phyloP scores from a whole-genome alignment of 2,888 invertebrate species.

The Erebia ligea region DNA sequence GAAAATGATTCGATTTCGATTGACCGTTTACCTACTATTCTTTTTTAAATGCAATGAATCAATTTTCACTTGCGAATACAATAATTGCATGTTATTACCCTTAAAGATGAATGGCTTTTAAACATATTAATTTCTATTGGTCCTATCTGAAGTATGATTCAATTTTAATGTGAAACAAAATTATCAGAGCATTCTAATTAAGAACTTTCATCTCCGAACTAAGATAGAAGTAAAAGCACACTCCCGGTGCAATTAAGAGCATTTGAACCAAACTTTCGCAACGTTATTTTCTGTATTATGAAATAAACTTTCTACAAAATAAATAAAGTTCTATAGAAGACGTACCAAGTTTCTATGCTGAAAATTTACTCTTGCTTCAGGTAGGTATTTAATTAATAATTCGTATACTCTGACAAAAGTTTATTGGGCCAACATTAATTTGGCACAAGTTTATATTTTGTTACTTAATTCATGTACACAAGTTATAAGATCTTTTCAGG shows the following conservation, averaged over 20 bases:
- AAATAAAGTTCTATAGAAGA: constrained; percentile 23
- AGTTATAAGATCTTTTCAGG: not conserved
- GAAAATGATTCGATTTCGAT: no score
- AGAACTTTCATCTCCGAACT: constrained; percentile 24
- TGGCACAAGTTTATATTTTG: constrained; percentile 2
- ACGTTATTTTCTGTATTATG: constrained; percentile 26
- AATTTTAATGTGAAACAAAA: constrained; percentile 13
- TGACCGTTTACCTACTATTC: no score
- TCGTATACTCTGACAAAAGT: constrained; percentile 13
- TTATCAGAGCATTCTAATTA: constrained; percentile 27
- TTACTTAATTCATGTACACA: not conserved
- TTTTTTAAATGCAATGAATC: no score
- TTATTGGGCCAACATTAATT: constrained; percentile 9
- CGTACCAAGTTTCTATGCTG: constrained; percentile 19
- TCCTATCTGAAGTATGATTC: not conserved
- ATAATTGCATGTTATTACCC: no score
- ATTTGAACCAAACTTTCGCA: constrained; percentile 24
- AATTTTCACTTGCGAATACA: not conserved
- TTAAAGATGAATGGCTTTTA: not conserved
- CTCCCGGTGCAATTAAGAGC: constrained; percentile 24
- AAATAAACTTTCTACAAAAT: constrained; percentile 25
- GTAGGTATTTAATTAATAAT: constrained; percentile 23
- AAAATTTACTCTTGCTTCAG: constrained; percentile 26
- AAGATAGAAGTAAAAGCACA: constrained; percentile 20
- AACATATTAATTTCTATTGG: constrained; percentile 1